phyloP scores from a whole-genome alignment of 2,113 vertebrate species.

The Eudyptes chrysolophus region DNA sequence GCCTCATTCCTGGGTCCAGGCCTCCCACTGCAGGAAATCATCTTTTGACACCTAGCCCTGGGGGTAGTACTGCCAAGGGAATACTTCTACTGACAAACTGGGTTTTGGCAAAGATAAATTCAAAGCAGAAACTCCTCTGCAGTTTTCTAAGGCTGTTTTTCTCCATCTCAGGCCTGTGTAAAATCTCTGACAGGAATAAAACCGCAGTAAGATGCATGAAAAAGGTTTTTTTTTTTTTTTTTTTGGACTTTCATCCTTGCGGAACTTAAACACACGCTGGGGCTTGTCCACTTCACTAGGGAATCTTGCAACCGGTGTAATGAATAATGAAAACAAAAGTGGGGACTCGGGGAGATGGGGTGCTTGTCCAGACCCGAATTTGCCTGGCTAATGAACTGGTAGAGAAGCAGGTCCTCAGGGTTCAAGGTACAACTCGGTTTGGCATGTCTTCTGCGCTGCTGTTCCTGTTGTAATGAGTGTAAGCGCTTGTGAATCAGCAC shows the following conservation, averaged over 20 bases:
- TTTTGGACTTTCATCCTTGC: background rate
- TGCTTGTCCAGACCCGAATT: background rate
- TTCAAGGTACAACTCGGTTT: background rate
- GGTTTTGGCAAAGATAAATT: background rate
- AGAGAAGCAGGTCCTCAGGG: background rate
- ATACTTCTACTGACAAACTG: background rate
- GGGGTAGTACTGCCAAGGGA: background rate
- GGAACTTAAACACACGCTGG: background rate
- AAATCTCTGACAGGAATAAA: background rate
- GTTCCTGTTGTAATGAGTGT: background rate
- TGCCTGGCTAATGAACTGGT: background rate
- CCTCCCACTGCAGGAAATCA: background rate
- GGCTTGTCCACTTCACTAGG: background rate
- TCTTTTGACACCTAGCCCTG: background rate
- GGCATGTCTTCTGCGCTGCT: background rate
- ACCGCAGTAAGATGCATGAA: background rate
- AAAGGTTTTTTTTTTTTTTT: background rate
- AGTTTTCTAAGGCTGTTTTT: background rate
- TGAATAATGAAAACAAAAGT: background rate
- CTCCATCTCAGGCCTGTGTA: background rate
- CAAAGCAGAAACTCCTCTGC: background rate
- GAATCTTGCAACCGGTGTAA: background rate
- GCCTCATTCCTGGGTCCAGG: background rate
- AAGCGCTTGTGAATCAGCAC: background rate
- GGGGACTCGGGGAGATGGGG: accelerated